Conservation (phyloP, 1,140 invertebrate genomes). For the Yoshiicerus persimilis region DNA sequence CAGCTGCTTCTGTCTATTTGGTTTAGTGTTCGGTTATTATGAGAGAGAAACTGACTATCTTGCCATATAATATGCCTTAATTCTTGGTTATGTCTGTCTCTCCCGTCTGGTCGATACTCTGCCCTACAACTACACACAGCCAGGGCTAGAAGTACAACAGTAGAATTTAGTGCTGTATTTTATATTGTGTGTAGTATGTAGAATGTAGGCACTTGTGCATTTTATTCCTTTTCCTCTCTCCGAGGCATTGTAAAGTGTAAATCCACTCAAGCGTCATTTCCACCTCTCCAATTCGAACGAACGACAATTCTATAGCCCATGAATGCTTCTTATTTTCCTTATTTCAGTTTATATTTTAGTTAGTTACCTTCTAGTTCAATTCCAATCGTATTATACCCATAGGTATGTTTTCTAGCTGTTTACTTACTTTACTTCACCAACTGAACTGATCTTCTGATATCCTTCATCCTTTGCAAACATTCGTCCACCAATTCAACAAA, state of each 20-base stretch:
- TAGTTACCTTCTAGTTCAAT: not conserved
- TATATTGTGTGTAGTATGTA: not conserved
- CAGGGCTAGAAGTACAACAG: not conserved
- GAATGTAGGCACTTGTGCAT: not conserved
- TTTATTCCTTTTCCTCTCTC: slow-evolving; percentile 3
- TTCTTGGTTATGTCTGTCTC: not conserved
- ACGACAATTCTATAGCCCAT: not conserved
- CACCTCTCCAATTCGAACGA: not conserved
- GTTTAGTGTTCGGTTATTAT: not conserved
- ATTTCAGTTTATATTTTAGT: not conserved
- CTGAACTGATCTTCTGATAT: not conserved
- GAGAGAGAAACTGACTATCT: not conserved
- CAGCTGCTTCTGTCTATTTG: not conserved
- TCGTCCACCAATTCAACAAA: not conserved
- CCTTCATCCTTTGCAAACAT: not conserved
- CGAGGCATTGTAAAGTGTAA: slow-evolving; percentile 13
- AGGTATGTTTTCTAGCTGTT: not conserved
- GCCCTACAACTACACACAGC: not conserved
- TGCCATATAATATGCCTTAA: not conserved
- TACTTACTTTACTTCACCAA: not conserved
- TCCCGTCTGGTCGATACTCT: not conserved
- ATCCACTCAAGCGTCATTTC: slow-evolving; percentile 12
- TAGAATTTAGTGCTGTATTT: not conserved
- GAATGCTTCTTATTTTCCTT: not conserved
- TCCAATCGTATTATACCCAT: not conserved